Base-by-base conservation (phyloP, 23 tunicate genomes). In the Ascidia mentula region DNA sequence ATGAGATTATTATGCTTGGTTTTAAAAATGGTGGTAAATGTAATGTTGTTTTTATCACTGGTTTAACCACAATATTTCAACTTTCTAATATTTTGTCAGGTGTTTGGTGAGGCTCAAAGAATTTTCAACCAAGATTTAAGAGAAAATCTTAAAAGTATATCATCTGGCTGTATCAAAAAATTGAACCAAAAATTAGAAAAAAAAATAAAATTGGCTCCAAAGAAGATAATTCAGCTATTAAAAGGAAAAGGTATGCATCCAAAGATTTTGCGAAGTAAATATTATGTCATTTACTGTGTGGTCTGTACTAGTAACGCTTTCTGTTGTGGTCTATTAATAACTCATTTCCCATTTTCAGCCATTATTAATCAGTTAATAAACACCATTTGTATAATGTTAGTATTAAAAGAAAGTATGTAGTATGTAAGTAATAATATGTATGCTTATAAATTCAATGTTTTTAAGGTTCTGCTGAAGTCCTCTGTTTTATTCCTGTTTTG, bases 61-160 rank as follows among this genome's bases (percentile, higher is more conserved):
- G 65, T 53, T 53, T 53, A 53, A 53, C 65, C 65, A 53, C 65
- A 53, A 53, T 28, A 53, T 9, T 53, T 53, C 13, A 53, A 53
- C 13, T 53, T 26, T 53, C 13, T 20, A 53, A 53, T 53, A 5
- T 6, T 53, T 53, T 53, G 13, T 9, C 13, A 53, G 65, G 65
- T 53, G 7, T 53, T 53, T 53, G 65, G 65, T 9, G 65, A 53
- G 13, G 7, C 65, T 53, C 65, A 53, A 53, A 53, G 65, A 53
- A 53, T 53, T 53, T 53, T 53, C 65, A 53, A 53, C 13, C 65
- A 53, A 53, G 65, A 53, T 53, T 53, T 53, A 28, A 53, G 65
- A 53, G 65, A 53, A 53, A 53, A 53, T 53, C 65, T 53, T 53
- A 53, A 53, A 53, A 53, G 65, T 53, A 53, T 53, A 5, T 53